Evolutionary conservation across 1,140 invertebrate species (phyloP), one percentile per base, ranked within the genome.

Genomic region (Palaemon carinicauda): DNA sequence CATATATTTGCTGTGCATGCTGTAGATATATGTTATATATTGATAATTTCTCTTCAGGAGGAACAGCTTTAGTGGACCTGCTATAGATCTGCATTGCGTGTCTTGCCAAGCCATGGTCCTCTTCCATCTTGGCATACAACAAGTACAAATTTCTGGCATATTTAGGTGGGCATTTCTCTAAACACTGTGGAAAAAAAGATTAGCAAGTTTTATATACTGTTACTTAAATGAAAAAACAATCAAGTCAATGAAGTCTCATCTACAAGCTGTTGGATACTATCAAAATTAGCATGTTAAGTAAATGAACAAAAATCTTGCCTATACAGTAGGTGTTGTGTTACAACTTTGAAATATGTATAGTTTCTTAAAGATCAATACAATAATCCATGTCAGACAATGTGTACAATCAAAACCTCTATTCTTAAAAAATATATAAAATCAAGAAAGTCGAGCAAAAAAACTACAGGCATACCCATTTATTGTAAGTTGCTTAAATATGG

Each of bases 1-100:
- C 98, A 93, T 98, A 99, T 89, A 99, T 97, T 91, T 99, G 97
- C 1, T 97, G 97, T 33, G 98, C 98, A 93, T 98, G 97, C 92
- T 99, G 98, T 53, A 99, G 97, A 90, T 99, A 99, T 89, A 99
- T 98, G 91, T 99, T 99, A 91, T 97, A 99, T 94, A 99, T 97
- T 93, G 95, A 90, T 93, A 98, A 96, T 94, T 96, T 96, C 92
- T 99, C 96, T 91, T 98, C 96, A 33, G 95, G 95, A 74, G 96
- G 93, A 54, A 99, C 98, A 71, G 96, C 96, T 90, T 94, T 95
- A 0, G 97, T 97, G 3, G 98, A 97, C 90, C 97, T 93, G 91
- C 99, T 98, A 92, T 99, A 99, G 0, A 99, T 97, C 19, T 96
- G 95, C 97, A 99, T 99, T 14, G 98, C 98, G 92, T 99, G 97